Evolutionary conservation across 2,113 vertebrate species (phyloP).

Genomic region (Nanorana parkeri): DNA sequence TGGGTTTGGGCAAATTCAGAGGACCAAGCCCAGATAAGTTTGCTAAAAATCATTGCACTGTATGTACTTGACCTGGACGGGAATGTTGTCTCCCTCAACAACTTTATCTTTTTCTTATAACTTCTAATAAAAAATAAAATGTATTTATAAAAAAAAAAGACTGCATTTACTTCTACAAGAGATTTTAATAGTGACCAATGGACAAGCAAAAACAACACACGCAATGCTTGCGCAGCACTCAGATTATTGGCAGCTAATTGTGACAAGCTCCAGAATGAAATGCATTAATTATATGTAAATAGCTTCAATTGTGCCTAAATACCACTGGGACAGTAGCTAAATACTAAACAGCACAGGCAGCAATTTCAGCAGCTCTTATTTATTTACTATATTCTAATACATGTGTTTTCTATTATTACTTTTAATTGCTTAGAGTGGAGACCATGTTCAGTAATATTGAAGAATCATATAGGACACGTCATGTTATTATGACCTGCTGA

Average conservation of each 20-base stretch:
- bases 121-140: no score
- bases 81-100: no score
- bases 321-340: background rate
- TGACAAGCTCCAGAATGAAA: conserved; percentile 15
- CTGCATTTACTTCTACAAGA: background rate
- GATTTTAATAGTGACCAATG: conserved; percentile 5
- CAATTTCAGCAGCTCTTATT: background rate
- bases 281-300: conserved; percentile 12
- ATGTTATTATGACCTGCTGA: background rate
- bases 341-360: background rate
- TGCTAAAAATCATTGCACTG: no score
- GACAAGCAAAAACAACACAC: background rate
- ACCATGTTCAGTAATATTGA: conserved; percentile 38
- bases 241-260: conserved; percentile 29
- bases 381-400: conserved; percentile 13
- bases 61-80: no score
- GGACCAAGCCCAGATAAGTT: no score
- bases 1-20: no score
- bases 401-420: background rate
- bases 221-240: background rate
- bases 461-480: conserved; percentile 12
- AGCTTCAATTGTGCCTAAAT: conserved; percentile 18
- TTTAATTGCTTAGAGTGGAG: conserved; percentile 4
- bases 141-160: no score
- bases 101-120: no score